A percentile compares a stretch with the other conserved stretches of the same genome.
Conservation (phyloP, 2,113 vertebrate genomes). For the Podarcis raffonei region DNA sequence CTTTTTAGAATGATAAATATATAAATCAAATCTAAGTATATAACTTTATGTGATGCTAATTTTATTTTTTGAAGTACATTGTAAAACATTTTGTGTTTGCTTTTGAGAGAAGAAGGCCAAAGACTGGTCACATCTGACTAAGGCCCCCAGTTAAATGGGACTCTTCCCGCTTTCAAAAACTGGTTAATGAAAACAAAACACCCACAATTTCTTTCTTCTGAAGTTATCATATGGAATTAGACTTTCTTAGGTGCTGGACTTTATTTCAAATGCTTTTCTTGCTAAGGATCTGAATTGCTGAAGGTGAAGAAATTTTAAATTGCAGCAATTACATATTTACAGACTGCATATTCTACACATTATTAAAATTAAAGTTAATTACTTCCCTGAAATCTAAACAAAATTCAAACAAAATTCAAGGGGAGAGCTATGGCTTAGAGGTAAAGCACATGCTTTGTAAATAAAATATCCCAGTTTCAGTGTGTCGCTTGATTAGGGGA, state of each 20-base stretch:
- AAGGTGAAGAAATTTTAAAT: neutral
- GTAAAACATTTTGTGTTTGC: neutral
- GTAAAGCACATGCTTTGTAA: neutral
- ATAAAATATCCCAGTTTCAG: neutral
- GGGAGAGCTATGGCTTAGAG: too few species aligned
- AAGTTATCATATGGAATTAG: neutral
- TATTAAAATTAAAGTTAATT: neutral
- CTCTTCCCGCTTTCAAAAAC: neutral
- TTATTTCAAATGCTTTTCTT: neutral
- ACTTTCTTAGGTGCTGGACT: neutral
- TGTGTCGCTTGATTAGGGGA: too few species aligned
- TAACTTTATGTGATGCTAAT: neutral
- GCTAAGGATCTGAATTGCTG: neutral
- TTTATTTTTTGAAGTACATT: neutral
- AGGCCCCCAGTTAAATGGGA: too few species aligned
- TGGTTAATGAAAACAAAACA: neutral
- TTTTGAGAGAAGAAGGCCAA: neutral
- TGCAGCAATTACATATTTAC: neutral
- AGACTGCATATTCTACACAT: neutral
- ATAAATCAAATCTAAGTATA: neutral
- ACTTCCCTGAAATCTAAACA: neutral
- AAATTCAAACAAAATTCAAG: neutral
- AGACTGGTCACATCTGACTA: neutral
- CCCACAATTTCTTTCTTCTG: neutral
- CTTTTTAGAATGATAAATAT: neutral